Conservation (phyloP, 2,888 invertebrate genomes). For the Mystacides longicornis region DNA sequence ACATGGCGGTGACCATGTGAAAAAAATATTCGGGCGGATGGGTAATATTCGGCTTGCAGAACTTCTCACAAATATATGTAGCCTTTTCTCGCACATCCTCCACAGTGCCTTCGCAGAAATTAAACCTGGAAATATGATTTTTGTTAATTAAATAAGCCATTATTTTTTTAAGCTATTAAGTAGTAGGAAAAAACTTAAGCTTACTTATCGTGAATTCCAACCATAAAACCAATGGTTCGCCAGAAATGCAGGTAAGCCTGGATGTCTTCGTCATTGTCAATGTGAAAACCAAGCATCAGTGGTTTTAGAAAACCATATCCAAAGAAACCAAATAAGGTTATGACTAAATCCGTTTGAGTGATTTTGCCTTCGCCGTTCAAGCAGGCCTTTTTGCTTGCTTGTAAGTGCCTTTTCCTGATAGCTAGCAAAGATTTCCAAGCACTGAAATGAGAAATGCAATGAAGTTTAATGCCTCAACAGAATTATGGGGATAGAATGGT, state of each 20-base stretch:
- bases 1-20: slow-evolving; percentile 54
- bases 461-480: too few relatives aligned
- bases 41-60: slow-evolving; percentile 55
- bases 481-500: too few relatives aligned
- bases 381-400: slow-evolving; percentile 47
- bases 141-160: too few relatives aligned
- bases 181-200: slow-evolving; percentile 18
- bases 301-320: slow-evolving; percentile 62
- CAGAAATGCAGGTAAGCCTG: slow-evolving; percentile 77
- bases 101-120: slow-evolving; percentile 57
- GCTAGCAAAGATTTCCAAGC: slow-evolving; percentile 61
- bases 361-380: slow-evolving; percentile 50
- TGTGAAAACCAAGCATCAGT: slow-evolving; percentile 56
- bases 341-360: slow-evolving; percentile 74
- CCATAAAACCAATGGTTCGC: slow-evolving; percentile 71
- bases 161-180: background rate
- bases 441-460: too few relatives aligned
- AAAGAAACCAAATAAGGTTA: slow-evolving; percentile 84
- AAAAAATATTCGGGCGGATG: slow-evolving; percentile 56
- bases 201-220: slow-evolving; percentile 77
- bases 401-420: slow-evolving; percentile 60
- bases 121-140: slow-evolving; percentile 49
- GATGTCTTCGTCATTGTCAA: slow-evolving; percentile 54
- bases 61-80: slow-evolving; percentile 48
- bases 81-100: slow-evolving; percentile 58